Evolutionary conservation across 2,888 invertebrate genomes (phyloP).

Genomic region (Pandemis cinnamomeana): DNA sequence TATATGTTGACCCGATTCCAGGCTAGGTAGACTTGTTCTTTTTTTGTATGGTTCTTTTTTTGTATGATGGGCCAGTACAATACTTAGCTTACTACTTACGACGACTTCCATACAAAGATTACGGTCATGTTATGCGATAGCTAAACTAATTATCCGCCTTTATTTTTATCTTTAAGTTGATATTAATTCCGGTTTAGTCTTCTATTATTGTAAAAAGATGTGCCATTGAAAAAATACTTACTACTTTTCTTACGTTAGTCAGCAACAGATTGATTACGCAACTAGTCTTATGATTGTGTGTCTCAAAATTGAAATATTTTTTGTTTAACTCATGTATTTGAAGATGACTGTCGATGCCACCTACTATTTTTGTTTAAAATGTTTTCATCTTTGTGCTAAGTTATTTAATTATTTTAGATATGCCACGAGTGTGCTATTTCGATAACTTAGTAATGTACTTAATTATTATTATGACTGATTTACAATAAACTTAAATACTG

Average conservation of each 20-base stretch:
- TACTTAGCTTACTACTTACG: neutral
- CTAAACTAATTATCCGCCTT: neutral
- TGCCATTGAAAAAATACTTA: neutral
- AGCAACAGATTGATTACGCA: neutral
- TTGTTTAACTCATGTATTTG: neutral
- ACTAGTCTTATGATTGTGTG: too few species aligned
- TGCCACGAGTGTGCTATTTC: constrained; percentile 29
- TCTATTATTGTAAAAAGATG: neutral
- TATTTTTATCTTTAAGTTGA: neutral
- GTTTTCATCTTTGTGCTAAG: constrained; percentile 1
- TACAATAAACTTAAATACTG: constrained; percentile 43
- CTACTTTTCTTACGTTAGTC: neutral
- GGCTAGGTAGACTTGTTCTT: too few species aligned
- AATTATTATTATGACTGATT: constrained; percentile 47
- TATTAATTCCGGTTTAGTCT: neutral
- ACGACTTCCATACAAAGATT: neutral
- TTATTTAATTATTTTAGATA: constrained; percentile 3
- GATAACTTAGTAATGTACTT: constrained; percentile 43
- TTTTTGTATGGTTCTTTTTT: too few species aligned
- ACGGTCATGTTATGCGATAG: neutral
- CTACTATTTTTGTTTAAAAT: neutral
- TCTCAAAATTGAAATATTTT: too few species aligned
- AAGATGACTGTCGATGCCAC: neutral
- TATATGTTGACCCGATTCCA: too few species aligned
- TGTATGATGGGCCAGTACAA: too few species aligned